Conservation (phyloP, 2,888 invertebrate species). For the Siphlonurus alternatus region DNA sequence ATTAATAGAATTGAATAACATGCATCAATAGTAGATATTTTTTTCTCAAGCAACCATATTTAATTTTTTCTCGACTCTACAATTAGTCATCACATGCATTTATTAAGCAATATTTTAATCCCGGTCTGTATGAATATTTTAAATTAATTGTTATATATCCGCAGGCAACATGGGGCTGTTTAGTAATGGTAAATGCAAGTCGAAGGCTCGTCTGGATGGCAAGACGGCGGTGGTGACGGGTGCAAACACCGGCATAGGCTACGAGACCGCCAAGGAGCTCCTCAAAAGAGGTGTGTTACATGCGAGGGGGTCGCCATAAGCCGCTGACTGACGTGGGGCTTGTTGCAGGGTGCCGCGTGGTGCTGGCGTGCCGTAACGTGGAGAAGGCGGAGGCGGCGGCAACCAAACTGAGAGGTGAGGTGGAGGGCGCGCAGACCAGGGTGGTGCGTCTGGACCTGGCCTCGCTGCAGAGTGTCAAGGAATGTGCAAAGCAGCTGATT, state of each 20-base stretch:
- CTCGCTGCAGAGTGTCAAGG: constrained; percentile 35
- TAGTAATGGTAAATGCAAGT: neutral
- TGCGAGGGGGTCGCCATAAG: no score
- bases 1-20: no score
- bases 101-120: no score
- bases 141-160: neutral
- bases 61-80: no score
- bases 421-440: neutral
- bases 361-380: constrained; percentile 34
- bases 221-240: neutral
- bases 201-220: neutral
- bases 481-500: constrained; percentile 27
- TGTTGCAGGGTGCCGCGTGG: constrained; percentile 17
- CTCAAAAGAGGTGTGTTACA: neutral
- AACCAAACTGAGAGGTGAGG: constrained; percentile 22
- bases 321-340: no score
- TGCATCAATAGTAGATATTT: no score
- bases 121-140: neutral
- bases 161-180: neutral
- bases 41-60: no score
- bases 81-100: no score
- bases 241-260: neutral
- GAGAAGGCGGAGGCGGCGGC: constrained; percentile 27
- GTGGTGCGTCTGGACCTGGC: constrained; percentile 30
- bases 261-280: neutral